Percentiles rank a stretch among this genome's conserved stretches.
These are phyloP conservation scores for Hypolimnas misippus DNA, from an alignment of 2,888 invertebrate genomes.

Conservation along the genomic window DNA sequence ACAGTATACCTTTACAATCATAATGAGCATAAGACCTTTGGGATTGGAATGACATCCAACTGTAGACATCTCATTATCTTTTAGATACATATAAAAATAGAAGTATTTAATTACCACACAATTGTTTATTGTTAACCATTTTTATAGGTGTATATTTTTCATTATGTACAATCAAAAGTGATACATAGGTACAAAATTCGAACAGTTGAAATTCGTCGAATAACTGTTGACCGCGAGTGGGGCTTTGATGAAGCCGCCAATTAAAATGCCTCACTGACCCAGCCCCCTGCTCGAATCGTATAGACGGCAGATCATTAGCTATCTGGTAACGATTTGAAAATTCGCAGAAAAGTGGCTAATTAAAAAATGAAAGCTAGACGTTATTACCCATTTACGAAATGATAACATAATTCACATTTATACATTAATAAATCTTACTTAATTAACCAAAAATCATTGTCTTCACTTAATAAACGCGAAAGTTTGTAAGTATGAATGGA, in stretches of 20 bases:
- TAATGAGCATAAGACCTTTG: too few relatives aligned
- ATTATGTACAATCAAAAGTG: constrained; percentile 16
- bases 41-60: too few relatives aligned
- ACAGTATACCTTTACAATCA: too few relatives aligned
- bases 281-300: constrained; percentile 30
- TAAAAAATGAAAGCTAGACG: background rate
- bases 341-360: constrained; percentile 23
- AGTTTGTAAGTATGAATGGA: too few relatives aligned
- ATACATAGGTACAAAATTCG: constrained; percentile 35
- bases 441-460: too few relatives aligned
- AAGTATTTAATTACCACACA: too few relatives aligned
- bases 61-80: too few relatives aligned
- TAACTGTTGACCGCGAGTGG: constrained; percentile 43
- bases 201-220: constrained; percentile 48
- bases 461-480: too few relatives aligned
- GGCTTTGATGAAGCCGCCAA: constrained; percentile 58
- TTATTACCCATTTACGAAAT: background rate
- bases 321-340: constrained; percentile 20
- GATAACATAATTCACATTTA: background rate
- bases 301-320: constrained; percentile 38
- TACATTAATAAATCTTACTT: background rate
- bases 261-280: constrained; percentile 54
- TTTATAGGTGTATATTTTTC: too few relatives aligned
- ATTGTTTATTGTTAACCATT: too few relatives aligned
- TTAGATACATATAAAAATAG: too few relatives aligned